Conservation (phyloP, 2,113 vertebrate species). For the Hemiscyllium ocellatum region DNA sequence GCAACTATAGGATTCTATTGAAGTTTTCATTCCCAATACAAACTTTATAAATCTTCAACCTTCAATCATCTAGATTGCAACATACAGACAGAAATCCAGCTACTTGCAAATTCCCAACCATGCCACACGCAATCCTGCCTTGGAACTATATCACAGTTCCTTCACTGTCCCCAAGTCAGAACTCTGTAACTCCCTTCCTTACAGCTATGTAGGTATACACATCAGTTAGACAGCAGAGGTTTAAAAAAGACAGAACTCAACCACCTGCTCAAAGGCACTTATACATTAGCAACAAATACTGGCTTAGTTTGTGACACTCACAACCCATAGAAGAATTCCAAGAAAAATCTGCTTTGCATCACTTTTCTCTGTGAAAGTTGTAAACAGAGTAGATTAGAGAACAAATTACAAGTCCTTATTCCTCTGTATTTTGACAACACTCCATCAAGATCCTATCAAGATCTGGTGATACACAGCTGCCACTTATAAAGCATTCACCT, state of each 20-base stretch:
- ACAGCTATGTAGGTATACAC: background rate
- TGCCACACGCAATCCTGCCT: no score
- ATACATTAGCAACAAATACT: background rate
- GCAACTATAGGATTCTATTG: background rate
- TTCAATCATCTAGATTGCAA: no score
- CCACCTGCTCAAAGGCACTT: background rate
- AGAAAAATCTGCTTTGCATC: background rate
- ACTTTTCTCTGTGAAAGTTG: background rate
- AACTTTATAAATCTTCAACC: background rate
- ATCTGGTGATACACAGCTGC: slow-evolving; percentile 25
- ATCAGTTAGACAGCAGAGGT: background rate
- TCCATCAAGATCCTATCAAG: background rate
- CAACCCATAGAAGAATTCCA: background rate
- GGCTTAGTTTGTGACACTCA: background rate
- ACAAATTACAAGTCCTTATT: background rate
- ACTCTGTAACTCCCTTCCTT: no score
- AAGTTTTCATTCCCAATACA: background rate
- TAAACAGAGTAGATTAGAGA: background rate
- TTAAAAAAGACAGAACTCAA: background rate
- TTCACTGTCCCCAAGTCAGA: background rate
- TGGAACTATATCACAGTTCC: background rate
- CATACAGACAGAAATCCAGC: no score
- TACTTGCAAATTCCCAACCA: no score
- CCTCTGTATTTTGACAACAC: background rate
- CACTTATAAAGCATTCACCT: slow-evolving; percentile 29